Base-by-base conservation (phyloP, 2,113 vertebrate species). In the Noctilio leporinus region DNA sequence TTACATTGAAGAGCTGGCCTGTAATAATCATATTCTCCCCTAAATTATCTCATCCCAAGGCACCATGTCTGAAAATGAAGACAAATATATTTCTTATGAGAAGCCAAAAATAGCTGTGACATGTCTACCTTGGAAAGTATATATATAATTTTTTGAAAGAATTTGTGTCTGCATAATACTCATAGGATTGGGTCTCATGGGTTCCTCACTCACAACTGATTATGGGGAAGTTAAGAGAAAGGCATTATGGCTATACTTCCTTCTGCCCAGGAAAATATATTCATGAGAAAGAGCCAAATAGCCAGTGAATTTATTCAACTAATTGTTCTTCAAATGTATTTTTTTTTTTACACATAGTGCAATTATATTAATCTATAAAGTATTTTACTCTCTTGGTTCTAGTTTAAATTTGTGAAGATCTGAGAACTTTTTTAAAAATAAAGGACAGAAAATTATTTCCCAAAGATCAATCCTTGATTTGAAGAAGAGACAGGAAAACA, bases 321-420 rank as follows among this genome's bases (percentile, higher is more conserved):
- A 35, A 91, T 96, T 97, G 59, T 62, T 98, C 91, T 97, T 97
- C 96, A 84, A 59, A 89, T 83, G 47, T 89, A 93, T 95, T 97
- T 97, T 97, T 93, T 97, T 69, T 97, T 93, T 97, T 69, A 97
- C 0, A 77, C 92, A 93, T 86, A 83, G 64, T 53, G 51, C 95
- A 97, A 96, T 95, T 98, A 97, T 96, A 84, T 97, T 94, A 97
- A 94, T 95, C 95, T 47, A 96, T 94, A 95, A 98, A 97, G 33
- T 87, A 93, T 97, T 96, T 97, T 96, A 92, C 55, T 97, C 28
- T 96, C 76, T 90, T 72, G 30, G 73, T 53, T 15, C 22, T 45
- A 22, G 69, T 82, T 95, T 89, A 72, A 69, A 35, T 91, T 89
- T 86, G 20, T 81, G 55, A 86, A 64, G 47, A 72, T 84, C 14